phyloP scores from a whole-genome alignment of 1,140 invertebrate species.

The Diorhabda elongata region DNA sequence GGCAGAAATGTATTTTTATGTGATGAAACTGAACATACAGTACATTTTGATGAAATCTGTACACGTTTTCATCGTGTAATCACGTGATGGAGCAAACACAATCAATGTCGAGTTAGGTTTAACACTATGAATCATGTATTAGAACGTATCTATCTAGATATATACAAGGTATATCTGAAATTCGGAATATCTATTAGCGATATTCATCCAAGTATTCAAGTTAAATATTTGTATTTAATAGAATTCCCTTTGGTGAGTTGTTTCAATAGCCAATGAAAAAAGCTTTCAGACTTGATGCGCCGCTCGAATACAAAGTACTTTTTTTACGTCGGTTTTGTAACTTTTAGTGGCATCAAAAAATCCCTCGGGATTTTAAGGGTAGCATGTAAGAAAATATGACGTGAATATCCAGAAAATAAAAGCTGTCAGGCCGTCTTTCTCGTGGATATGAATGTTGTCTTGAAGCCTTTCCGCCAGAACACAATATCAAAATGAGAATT shows the following conservation, averaged over 20 bases:
- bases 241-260: not conserved
- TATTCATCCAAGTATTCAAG: too few species aligned
- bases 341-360: not conserved
- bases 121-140: too few species aligned
- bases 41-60: too few species aligned
- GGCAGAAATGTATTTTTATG: too few species aligned
- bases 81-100: too few species aligned
- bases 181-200: too few species aligned
- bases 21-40: too few species aligned
- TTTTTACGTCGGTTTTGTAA: not conserved
- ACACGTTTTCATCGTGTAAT: too few species aligned
- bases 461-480: not conserved
- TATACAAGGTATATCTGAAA: too few species aligned
- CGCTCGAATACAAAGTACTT: not conserved
- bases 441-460: not conserved
- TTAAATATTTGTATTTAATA: too few species aligned
- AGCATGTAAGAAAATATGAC: slow-evolving; percentile 1
- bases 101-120: too few species aligned
- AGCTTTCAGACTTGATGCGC: not conserved
- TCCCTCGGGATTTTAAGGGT: not conserved
- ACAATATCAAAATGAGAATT: not conserved
- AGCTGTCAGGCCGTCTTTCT: not conserved
- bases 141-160: too few species aligned
- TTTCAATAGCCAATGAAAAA: slow-evolving; percentile 2
- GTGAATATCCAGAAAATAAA: slow-evolving; percentile 1